Evolutionary conservation across 2,113 vertebrate genomes (phyloP).

Genomic region (Brevimyrus niger): DNA sequence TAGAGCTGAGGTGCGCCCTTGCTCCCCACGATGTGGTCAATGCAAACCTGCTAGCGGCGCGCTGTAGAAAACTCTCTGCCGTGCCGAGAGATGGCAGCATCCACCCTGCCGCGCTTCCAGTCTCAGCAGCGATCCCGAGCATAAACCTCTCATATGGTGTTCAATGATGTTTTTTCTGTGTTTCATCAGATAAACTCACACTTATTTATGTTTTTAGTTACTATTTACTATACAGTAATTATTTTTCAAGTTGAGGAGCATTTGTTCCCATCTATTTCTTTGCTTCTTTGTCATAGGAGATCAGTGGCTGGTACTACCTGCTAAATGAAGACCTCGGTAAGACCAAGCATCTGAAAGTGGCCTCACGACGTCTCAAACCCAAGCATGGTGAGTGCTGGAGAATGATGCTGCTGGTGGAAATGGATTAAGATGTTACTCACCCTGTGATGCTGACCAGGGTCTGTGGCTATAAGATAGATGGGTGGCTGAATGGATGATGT

Average conservation of each 20-base stretch:
- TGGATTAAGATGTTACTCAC: background rate
- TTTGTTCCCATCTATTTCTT: background rate
- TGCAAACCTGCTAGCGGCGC: background rate
- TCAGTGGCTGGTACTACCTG: constrained; percentile 83
- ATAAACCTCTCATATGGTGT: background rate
- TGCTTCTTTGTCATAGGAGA: constrained; percentile 42
- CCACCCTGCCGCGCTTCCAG: background rate
- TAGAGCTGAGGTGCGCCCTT: background rate
- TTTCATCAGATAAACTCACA: background rate
- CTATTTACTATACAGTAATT: background rate
- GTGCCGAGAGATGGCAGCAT: background rate
- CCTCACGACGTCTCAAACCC: constrained; percentile 44
- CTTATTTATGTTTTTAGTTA: background rate
- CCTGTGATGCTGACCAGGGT: background rate
- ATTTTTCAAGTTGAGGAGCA: background rate
- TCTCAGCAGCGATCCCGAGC: background rate
- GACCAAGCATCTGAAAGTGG: constrained; percentile 82
- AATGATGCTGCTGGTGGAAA: background rate
- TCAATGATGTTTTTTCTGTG: background rate
- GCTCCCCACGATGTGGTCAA: background rate
- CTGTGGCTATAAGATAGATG: background rate
- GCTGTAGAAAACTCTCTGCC: background rate
- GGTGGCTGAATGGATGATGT: background rate
- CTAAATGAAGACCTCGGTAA: constrained; percentile 72
- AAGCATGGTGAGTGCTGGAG: constrained; percentile 38